Base-by-base conservation (phyloP, 2,113 vertebrate genomes). In the Peromyscus californicus region DNA sequence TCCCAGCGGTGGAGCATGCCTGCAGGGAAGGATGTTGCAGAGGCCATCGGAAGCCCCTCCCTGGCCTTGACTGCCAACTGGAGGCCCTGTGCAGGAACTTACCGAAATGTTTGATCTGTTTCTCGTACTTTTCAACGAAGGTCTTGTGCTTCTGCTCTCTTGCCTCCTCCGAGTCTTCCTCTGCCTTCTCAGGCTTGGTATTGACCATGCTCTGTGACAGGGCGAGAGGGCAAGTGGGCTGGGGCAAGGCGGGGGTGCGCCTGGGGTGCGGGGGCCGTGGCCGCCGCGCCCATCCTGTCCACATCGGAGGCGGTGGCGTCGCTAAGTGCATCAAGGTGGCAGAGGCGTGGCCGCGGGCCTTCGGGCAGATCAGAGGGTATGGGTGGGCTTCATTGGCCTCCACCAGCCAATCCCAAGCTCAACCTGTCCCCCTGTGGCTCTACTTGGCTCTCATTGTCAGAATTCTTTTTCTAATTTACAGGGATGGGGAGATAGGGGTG, bases 1-100 rank as follows among this genome's bases (percentile, higher is more conserved):
- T 99, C 99, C 99, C 99, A 99, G 63, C 99, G 99, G 54, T 98
- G 98, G 90, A 99, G 96, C 99, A 99, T 99, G 59, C 99, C 99
- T 99, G 96, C 24, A 0, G 0, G 45, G 63, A 54, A 79, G 26
- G 69, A 0, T 31, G 67, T 78, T 83, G 59, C 29, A 33, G 26
- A 59, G 42, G n/a, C 74, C 26, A 33, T 0, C 0, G 1, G 76
- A 75, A 61, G 96, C 95, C 96, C 97, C 33, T 0, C 36, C 69
- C 76, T 75, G 69, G n/a, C 59, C 59, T 5, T 70, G 72, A 70
- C 57, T 29, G 36, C 65, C 39, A n/a, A 7, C 16, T 0, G 3
- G 4, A 3, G 29, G 9, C 9, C 15, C 31, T 8, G 33, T 0
- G 0, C 21, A 19, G n/a, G 67, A 33, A 74, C 99, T 99, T 97